phyloP scores from a whole-genome alignment of 2,888 invertebrate species.

The Lacanobia oleracea region DNA sequence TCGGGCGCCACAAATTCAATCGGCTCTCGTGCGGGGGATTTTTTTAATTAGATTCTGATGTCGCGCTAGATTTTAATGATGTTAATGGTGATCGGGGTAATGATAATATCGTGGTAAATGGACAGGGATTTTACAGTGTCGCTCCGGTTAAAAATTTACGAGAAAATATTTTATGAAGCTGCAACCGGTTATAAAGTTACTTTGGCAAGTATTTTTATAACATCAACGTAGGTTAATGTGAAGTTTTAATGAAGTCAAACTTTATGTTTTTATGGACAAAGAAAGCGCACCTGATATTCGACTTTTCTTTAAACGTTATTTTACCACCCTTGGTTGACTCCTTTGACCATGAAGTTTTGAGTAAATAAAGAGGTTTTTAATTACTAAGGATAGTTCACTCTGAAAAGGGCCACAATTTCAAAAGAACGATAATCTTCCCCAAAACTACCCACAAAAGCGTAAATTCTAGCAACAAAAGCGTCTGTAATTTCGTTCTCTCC shows the following conservation, averaged over 20 bases:
- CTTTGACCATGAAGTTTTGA: too few relatives aligned
- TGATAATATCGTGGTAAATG: conserved; percentile 39
- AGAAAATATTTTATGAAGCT: conserved; percentile 9
- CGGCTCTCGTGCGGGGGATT: conserved; percentile 63
- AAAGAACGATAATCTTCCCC: background rate
- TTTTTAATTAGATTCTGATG: conserved; percentile 60
- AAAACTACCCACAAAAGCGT: conserved; percentile 10
- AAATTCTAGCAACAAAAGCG: conserved; percentile 39
- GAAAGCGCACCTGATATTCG: background rate
- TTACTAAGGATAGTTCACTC: too few relatives aligned
- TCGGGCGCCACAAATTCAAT: conserved; percentile 84
- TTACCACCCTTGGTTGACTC: background rate
- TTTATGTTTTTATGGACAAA: background rate
- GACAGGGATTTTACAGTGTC: conserved; percentile 27
- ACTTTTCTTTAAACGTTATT: background rate
- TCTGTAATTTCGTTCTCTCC: conserved; percentile 26
- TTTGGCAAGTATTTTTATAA: background rate
- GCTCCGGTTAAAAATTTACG: conserved; percentile 1
- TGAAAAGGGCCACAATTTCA: too few relatives aligned
- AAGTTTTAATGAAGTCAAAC: background rate
- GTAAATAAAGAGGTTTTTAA: too few relatives aligned
- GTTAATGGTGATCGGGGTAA: conserved; percentile 58
- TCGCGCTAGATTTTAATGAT: conserved; percentile 55
- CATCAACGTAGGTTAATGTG: background rate
- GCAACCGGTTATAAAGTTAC: background rate